phyloP scores from a whole-genome alignment of 2,113 vertebrate species.

The Siniperca knerii region DNA sequence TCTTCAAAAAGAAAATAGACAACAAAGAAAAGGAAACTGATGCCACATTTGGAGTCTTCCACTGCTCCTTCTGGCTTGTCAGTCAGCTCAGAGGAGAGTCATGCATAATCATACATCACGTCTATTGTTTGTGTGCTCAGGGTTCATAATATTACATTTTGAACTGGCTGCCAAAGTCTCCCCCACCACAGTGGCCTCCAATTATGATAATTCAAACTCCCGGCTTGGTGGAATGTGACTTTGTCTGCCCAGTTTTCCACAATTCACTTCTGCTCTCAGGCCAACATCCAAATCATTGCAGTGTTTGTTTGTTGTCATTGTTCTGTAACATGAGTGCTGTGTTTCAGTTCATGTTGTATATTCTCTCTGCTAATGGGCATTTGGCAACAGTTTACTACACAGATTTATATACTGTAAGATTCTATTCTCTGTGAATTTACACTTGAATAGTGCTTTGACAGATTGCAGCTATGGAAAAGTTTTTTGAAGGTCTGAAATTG shows the following conservation, averaged over 20 bases:
- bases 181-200: slow-evolving; percentile 50
- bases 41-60: slow-evolving; percentile 46
- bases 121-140: slow-evolving; percentile 66
- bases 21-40: slow-evolving; percentile 52
- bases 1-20: slow-evolving; percentile 28
- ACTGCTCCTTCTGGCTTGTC: background rate
- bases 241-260: slow-evolving; percentile 53
- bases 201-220: slow-evolving; percentile 76
- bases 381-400: slow-evolving; percentile 10
- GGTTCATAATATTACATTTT: slow-evolving; percentile 68
- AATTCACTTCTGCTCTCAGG: slow-evolving; percentile 43
- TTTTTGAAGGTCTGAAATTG: background rate
- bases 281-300: slow-evolving; percentile 13
- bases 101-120: slow-evolving; percentile 53
- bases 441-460: no score
- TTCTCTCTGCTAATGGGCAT: background rate
- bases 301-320: slow-evolving; percentile 30
- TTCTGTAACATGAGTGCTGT: background rate
- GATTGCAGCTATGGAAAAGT: no score
- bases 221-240: slow-evolving; percentile 59
- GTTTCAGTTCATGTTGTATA: background rate
- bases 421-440: background rate
- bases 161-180: slow-evolving; percentile 52
- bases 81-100: slow-evolving; percentile 4
- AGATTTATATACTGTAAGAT: background rate